Percentiles rank a stretch among this genome's conserved stretches.
phyloP scores from a whole-genome alignment of 35 echinoderm and acorn worm species.

The Anneissia japonica region DNA sequence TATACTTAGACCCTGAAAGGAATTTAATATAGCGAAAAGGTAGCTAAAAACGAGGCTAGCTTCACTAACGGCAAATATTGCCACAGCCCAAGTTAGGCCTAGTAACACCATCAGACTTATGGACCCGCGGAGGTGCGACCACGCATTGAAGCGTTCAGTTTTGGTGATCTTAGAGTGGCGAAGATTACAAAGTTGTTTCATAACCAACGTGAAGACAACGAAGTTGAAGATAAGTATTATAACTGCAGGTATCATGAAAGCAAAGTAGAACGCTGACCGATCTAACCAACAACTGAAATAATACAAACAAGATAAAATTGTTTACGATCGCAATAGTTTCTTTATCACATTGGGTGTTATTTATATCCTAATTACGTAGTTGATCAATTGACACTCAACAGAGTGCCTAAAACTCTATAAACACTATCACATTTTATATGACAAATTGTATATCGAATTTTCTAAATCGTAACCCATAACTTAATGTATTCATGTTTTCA shows the following conservation, averaged over 20 bases:
- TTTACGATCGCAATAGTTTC: neutral
- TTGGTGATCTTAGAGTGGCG: slow-evolving; percentile 32
- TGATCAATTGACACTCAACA: too few relatives aligned
- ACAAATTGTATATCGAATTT: too few relatives aligned
- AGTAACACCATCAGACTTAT: slow-evolving; percentile 33
- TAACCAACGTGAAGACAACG: slow-evolving; percentile 49
- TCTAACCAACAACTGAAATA: slow-evolving; percentile 44
- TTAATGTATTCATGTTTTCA: too few relatives aligned
- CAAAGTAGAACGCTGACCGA: slow-evolving; percentile 29
- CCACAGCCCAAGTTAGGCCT: slow-evolving; percentile 47
- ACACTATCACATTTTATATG: too few relatives aligned
- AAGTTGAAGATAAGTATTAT: slow-evolving; percentile 55
- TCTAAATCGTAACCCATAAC: too few relatives aligned
- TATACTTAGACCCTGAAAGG: slow-evolving; percentile 56
- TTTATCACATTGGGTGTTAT: too few relatives aligned
- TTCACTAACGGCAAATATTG: slow-evolving; percentile 39
- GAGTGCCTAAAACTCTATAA: too few relatives aligned
- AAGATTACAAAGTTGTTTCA: slow-evolving; percentile 46
- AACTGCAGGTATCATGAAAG: slow-evolving; percentile 33
- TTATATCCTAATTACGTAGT: too few relatives aligned
- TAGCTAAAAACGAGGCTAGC: slow-evolving; percentile 51
- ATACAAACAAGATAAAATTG: neutral
- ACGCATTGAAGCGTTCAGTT: slow-evolving; percentile 10
- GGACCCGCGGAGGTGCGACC: slow-evolving; percentile 19
- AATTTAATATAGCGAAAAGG: slow-evolving; percentile 65